Base-by-base conservation (phyloP, 1,140 invertebrate genomes). In the Hycleus phaleratus region DNA sequence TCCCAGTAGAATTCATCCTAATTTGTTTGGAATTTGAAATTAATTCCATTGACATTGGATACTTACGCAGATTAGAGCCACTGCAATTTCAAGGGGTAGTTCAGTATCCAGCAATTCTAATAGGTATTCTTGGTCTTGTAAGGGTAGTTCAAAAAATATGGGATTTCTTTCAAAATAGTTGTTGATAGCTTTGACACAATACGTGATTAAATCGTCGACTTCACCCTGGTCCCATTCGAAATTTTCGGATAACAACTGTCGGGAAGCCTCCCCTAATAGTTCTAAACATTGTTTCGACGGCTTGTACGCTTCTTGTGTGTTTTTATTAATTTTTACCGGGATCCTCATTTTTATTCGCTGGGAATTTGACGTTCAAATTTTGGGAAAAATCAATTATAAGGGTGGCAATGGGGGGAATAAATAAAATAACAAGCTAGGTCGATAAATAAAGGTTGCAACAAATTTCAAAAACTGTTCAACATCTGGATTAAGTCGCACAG, bases 1-100 rank as follows among this genome's bases (percentile, higher is more conserved):
- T 71, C 55, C 71, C 72, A 73, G 49, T 73, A 73, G 56, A 68
- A 60, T 63, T 73, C 71, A 43, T 72, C 65, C 68, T 70, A 42
- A 48, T 47, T 46, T 4, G 46, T 38, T 40, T 55, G 3, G 1
- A 49, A 32, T 51, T 49, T 51, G 10, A 51, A 1, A 43, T 39
- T 24, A 4, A 48, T 43, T 56, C 38, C 42, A 39, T 38, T 38
- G 24, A 49, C 3, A 32, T 9, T 8, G 18, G 25, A 56, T 3
- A 38, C 26, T 65, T 59, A 68, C 66, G 6, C 68, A 58, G n/a
- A 70, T 66, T n/a, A 69, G 24, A 2, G 66, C 63, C n/a, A 71
- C 61, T 1, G 56, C 57, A 8, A 70, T 38, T 47, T 69, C 60
- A 4, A 71, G 48, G 5, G 62, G 63, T 40, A 70, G 44, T 46